Percentiles rank a stretch among this genome's conserved stretches.
Evolutionary conservation across 2,797 vertebrate genomes (phyloP).

Genomic region (Coracias cyanogaster): DNA sequence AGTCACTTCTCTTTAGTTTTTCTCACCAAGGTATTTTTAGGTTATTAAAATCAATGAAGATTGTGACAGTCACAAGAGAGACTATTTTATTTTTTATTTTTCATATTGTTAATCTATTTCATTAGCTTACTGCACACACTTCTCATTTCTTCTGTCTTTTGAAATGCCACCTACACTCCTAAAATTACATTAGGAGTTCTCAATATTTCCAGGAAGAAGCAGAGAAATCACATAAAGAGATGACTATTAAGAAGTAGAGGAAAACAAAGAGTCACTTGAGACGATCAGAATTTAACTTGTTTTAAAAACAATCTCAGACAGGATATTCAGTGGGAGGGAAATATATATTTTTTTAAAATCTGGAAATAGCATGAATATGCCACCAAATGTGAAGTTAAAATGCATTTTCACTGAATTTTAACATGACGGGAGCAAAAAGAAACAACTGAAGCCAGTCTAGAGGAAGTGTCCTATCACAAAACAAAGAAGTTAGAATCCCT

Average conservation of each 20-base stretch:
- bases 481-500: background rate
- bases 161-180: constrained; percentile 55
- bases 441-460: background rate
- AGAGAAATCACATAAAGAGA: constrained; percentile 11
- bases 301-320: constrained; percentile 40
- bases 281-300: background rate
- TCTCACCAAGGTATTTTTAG: background rate
- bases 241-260: background rate
- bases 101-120: background rate
- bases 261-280: constrained; percentile 40
- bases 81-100: background rate
- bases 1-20: background rate
- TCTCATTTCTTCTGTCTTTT: constrained; percentile 38
- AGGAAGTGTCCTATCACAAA: background rate
- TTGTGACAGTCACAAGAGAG: background rate
- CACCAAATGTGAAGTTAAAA: background rate
- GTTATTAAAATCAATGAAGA: background rate
- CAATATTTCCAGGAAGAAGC: constrained; percentile 38
- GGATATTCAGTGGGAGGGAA: background rate
- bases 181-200: constrained; percentile 47
- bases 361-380: background rate
- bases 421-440: background rate
- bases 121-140: constrained; percentile 15
- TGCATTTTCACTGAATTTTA: background rate
- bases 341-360: background rate